phyloP scores from a whole-genome alignment of 2,888 invertebrate species.

The Plagodis dolabraria region DNA sequence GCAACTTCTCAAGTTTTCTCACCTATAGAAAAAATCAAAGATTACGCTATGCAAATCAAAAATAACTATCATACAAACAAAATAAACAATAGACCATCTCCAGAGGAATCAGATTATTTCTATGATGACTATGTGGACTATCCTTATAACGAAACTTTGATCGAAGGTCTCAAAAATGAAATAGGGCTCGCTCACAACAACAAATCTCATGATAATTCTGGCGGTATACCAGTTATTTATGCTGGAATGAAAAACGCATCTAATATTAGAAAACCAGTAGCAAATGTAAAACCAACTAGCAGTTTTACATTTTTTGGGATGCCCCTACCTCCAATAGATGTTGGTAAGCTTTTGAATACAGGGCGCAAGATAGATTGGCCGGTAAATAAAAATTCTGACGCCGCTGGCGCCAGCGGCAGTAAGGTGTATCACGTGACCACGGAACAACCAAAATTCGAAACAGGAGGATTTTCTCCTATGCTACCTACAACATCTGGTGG shows the following conservation, averaged over 20 bases:
- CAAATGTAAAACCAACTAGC: conserved; percentile 76
- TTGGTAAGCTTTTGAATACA: conserved; percentile 86
- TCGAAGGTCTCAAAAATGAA: conserved; percentile 66
- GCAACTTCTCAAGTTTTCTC: conserved; percentile 85
- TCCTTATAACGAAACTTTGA: conserved; percentile 86
- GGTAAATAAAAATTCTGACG: conserved; percentile 66
- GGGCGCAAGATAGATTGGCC: conserved; percentile 78
- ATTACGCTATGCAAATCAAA: conserved; percentile 73
- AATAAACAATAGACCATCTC: conserved; percentile 85
- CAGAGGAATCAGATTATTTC: conserved; percentile 92
- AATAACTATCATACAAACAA: conserved; percentile 76
- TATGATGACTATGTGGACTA: conserved; percentile 94
- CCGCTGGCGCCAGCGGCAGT: conserved; percentile 28
- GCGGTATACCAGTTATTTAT: conserved; percentile 84
- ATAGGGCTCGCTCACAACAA: conserved; percentile 57
- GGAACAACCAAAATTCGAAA: conserved; percentile 87
- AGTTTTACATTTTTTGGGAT: conserved; percentile 94
- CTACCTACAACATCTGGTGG: conserved; percentile 89
- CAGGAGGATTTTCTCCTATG: conserved; percentile 91
- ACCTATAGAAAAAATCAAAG: conserved; percentile 84
- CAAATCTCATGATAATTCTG: conserved; percentile 76
- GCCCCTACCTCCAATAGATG: conserved; percentile 89
- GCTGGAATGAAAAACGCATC: conserved; percentile 64
- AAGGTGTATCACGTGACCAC: conserved; percentile 67
- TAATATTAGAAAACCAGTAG: conserved; percentile 58